Conservation (phyloP, 2,113 vertebrate genomes). For the Neogobius melanostomus region DNA sequence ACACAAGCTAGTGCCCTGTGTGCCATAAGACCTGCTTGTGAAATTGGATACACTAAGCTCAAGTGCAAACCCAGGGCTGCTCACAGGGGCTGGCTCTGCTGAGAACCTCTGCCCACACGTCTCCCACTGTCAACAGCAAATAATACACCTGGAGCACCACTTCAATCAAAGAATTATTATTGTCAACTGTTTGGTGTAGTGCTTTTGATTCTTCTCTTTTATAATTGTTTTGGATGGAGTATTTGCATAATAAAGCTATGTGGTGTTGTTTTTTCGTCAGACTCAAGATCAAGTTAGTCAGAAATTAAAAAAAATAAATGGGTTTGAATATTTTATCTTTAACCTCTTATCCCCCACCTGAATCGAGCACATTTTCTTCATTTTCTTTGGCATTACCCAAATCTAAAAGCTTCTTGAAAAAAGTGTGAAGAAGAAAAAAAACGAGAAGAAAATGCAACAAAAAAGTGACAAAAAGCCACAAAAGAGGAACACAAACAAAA, state of each 20-base stretch:
- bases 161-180: neutral
- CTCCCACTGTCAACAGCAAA: constrained; percentile 6
- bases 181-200: neutral
- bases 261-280: too few species aligned
- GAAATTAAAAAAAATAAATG: too few species aligned
- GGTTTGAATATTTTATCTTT: too few species aligned
- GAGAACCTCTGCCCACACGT: neutral
- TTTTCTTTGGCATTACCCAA: too few species aligned
- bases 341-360: too few species aligned
- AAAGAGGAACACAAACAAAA: neutral
- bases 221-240: too few species aligned
- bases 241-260: too few species aligned
- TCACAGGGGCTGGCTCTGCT: neutral
- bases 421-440: too few species aligned
- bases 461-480: neutral
- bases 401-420: too few species aligned
- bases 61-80: neutral
- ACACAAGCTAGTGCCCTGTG: neutral
- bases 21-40: neutral
- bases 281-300: too few species aligned
- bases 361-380: too few species aligned
- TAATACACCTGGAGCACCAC: neutral
- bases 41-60: neutral
- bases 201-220: neutral
- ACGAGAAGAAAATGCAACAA: too few species aligned